Percentiles rank a stretch among this genome's conserved stretches.
phyloP scores from a whole-genome alignment of 2,113 vertebrate genomes.

The Suncus etruscus region DNA sequence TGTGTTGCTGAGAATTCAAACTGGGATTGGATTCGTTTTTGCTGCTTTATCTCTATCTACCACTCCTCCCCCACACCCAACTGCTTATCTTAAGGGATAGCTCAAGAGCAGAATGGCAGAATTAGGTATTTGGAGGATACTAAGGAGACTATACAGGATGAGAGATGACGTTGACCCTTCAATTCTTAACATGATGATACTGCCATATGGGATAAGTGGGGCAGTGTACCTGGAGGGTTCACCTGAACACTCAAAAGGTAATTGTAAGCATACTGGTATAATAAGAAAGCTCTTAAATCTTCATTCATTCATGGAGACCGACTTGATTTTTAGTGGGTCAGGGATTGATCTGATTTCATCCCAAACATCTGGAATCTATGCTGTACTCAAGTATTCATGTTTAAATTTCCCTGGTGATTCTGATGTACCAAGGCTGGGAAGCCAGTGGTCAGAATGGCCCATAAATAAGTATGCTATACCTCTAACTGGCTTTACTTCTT shows the following conservation, averaged over 20 bases:
- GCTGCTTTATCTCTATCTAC: too few relatives aligned
- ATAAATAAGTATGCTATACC: too few relatives aligned
- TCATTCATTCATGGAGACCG: background rate
- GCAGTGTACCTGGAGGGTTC: too few relatives aligned
- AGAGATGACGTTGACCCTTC: background rate
- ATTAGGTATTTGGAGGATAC: background rate
- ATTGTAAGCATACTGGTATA: background rate
- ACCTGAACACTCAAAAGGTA: background rate
- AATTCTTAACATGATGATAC: background rate
- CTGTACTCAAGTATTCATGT: background rate
- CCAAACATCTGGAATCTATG: background rate
- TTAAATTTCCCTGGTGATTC: background rate
- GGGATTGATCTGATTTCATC: rapidly evolving
- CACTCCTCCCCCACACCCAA: too few relatives aligned
- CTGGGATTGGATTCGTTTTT: too few relatives aligned
- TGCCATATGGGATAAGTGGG: background rate
- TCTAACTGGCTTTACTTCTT: background rate
- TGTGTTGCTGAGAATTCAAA: too few relatives aligned
- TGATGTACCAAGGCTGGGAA: background rate
- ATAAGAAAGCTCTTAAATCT: background rate
- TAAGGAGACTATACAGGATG: background rate
- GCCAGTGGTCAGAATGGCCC: background rate
- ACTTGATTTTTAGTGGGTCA: too few relatives aligned
- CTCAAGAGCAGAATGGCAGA: background rate
- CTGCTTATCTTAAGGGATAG: background rate